Evolutionary conservation across 2,888 invertebrate genomes (phyloP).

Genomic region (Machimus rusticus): DNA sequence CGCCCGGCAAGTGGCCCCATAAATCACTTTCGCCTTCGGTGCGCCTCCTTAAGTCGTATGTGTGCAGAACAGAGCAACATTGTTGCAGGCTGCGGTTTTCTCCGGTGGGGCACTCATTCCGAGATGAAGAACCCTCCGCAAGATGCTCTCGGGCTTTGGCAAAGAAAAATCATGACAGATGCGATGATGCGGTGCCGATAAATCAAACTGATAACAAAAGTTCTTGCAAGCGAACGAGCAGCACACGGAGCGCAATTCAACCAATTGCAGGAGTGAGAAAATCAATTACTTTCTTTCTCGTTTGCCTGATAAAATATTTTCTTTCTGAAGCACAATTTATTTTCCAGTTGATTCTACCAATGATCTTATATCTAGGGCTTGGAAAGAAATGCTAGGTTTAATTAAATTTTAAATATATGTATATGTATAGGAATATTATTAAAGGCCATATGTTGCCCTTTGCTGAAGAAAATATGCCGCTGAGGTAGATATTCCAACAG

Average conservation of each 20-base stretch:
- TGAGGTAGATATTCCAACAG: too few species aligned
- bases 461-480: too few species aligned
- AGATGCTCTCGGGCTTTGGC: background rate
- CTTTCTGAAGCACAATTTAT: background rate
- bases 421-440: too few species aligned
- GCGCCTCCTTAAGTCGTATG: background rate
- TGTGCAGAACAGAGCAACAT: background rate
- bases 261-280: background rate
- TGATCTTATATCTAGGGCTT: background rate
- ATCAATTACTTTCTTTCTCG: background rate
- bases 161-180: background rate
- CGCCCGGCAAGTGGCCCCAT: background rate
- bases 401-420: background rate
- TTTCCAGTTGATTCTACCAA: background rate
- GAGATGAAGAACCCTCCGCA: background rate
- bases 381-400: background rate
- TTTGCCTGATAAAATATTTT: background rate
- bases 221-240: background rate
- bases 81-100: slow-evolving; percentile 17
- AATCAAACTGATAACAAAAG: background rate
- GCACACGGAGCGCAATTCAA: background rate
- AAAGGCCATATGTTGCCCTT: too few species aligned
- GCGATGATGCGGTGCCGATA: background rate
- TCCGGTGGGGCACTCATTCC: background rate
- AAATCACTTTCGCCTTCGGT: slow-evolving; percentile 33